Percentiles rank a stretch among this genome's conserved stretches.
Conservation (phyloP, 2,113 vertebrate genomes). For the Oryzias celebensis region DNA sequence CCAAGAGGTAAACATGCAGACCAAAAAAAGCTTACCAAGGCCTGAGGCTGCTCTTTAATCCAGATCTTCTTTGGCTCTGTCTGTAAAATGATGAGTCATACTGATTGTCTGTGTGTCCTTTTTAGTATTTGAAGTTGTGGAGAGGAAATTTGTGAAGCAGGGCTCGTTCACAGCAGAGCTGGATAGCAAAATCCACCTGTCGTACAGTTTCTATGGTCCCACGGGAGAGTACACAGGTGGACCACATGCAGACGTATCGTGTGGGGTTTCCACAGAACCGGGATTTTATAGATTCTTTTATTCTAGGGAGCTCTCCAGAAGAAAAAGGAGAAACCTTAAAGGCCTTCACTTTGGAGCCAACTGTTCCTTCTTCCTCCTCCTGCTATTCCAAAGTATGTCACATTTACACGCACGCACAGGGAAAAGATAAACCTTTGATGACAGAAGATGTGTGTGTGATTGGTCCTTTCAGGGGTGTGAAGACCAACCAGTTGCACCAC, state of each 20-base stretch:
- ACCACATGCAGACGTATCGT: background rate
- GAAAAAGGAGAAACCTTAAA: background rate
- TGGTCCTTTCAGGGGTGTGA: constrained; percentile 15
- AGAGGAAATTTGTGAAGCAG: constrained; percentile 73
- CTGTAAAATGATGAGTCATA: background rate
- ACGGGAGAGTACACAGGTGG: constrained; percentile 80
- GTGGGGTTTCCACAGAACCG: too few species aligned
- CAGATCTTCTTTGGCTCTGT: background rate
- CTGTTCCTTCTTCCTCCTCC: constrained; percentile 48
- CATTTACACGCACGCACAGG: background rate
- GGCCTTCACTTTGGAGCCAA: constrained; percentile 51
- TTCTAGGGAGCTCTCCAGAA: constrained; percentile 27
- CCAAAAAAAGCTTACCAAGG: background rate
- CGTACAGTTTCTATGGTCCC: constrained; percentile 84
- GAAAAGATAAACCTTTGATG: background rate
- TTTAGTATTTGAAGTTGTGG: constrained; percentile 42
- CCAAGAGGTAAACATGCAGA: constrained; percentile 24
- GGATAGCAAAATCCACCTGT: constrained; percentile 85
- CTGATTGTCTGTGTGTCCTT: background rate
- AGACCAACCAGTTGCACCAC: constrained; percentile 19
- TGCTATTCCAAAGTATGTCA: constrained; percentile 15
- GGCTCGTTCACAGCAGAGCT: constrained; percentile 87
- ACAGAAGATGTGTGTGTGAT: background rate
- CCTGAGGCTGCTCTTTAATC: background rate
- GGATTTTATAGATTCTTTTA: too few species aligned